A percentile compares a stretch with the other conserved stretches of the same genome.
Conservation (phyloP, 2,797 vertebrate species). For the Premnoplex brunnescens region DNA sequence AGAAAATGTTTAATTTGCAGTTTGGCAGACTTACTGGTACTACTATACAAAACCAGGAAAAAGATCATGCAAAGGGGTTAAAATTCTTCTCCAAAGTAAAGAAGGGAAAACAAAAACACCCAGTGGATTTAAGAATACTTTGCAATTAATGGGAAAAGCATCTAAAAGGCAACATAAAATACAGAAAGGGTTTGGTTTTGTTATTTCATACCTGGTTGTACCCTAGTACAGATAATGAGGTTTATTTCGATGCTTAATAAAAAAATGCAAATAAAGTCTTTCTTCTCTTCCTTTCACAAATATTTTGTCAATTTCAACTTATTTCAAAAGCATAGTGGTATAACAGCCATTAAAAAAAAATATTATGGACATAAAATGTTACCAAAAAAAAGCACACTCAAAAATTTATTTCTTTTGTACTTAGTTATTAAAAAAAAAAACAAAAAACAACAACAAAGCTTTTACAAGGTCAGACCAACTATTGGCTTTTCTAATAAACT, state of each 20-base stretch:
- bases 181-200: constrained; percentile 53
- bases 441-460: background rate
- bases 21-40: constrained; percentile 73
- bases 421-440: background rate
- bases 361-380: constrained; percentile 47
- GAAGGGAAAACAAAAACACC: constrained; percentile 9
- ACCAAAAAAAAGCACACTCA: constrained; percentile 58
- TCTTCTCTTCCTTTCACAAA: constrained; percentile 35
- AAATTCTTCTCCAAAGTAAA: constrained; percentile 48
- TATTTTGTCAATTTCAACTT: constrained; percentile 44
- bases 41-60: constrained; percentile 52
- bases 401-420: constrained; percentile 35
- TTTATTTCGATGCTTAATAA: constrained; percentile 30
- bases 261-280: constrained; percentile 5
- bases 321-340: constrained; percentile 49
- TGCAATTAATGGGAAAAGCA: constrained; percentile 17
- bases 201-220: constrained; percentile 50
- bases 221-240: constrained; percentile 38
- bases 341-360: constrained; percentile 16
- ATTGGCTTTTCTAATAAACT: constrained; percentile 68
- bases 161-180: constrained; percentile 42
- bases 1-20: constrained; percentile 71
- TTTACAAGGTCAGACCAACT: constrained; percentile 61
- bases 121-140: constrained; percentile 33
- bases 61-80: constrained; percentile 73